Evolutionary conservation across 2,888 invertebrate species (phyloP), one percentile per base, ranked within the genome.

Genomic region (Lasioglossum pauxillum): DNA sequence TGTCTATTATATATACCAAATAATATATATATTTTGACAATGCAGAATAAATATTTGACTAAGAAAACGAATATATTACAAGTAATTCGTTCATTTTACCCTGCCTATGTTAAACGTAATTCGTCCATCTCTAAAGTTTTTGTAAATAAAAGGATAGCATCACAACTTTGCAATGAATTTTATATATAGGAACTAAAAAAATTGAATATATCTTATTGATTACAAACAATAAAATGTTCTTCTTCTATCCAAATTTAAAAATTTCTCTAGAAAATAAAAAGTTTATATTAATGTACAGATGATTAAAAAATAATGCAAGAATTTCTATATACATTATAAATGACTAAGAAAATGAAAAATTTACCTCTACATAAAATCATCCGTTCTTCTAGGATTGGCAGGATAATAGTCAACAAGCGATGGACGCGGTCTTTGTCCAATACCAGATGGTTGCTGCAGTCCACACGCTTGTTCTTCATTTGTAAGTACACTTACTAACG

Each of bases 371-470:
- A 64, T 84, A 71, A 84, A 87, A 73, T 95, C 94, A 8, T 95
- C 95, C 35, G 91, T 77, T 76, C 93, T 92, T 88, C 93, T 93
- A 5, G 93, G 91, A 90, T 94, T 95, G 7, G 94, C 94, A 67
- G 95, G 95, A 93, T 96, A 96, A 41, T 96, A 96, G 90, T 97
- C 97, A 2, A 96, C 95, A 0, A 96, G 96, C n/a, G 97, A 95
- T 4, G 97, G 97, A 90, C 97, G 96, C 0, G 98, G 98, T 77
- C 97, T 96, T 94, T 97, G 97, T 0, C 98, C 98, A 83, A 98
- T 97, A 0, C 98, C 98, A 10, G 96, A 95, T 0, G 98, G 98
- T 92, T 97, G 97, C 80, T 96, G 96, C 8, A 98, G 95, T 0
- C 97, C 97, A 16, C 97, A 96, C 14, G 96, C 96, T 88, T 96